A percentile compares a stretch with the other conserved stretches of the same genome.
phyloP scores from a whole-genome alignment of 2,113 vertebrate genomes.

The Datnioides undecimradiatus region DNA sequence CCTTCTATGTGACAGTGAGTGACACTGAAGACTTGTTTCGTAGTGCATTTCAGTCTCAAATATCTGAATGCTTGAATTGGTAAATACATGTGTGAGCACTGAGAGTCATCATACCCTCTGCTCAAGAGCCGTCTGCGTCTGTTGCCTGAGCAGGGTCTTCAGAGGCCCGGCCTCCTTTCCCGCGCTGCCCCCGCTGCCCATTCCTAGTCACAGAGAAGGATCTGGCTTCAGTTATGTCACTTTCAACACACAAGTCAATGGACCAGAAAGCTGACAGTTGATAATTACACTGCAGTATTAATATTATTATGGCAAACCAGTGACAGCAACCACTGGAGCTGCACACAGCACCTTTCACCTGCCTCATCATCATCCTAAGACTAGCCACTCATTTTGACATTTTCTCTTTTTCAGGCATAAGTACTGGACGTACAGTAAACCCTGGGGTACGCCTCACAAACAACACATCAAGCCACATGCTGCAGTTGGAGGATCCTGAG shows the following conservation, averaged over 20 bases:
- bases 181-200: constrained; percentile 97
- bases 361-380: not conserved
- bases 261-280: constrained; percentile 3
- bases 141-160: constrained; percentile 95
- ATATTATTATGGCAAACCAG: constrained; percentile 15
- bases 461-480: constrained; percentile 47
- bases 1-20: not conserved
- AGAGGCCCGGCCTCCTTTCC: constrained; percentile 96
- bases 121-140: constrained; percentile 95
- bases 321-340: constrained; percentile 9
- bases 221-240: constrained; percentile 34
- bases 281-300: constrained; percentile 4
- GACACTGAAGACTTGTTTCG: not conserved
- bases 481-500: constrained; percentile 8
- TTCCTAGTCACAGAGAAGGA: constrained; percentile 87
- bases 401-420: not conserved
- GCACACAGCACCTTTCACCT: not conserved
- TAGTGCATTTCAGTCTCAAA: not conserved
- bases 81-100: constrained; percentile 8
- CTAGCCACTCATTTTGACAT: not conserved
- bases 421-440: not conserved
- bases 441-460: not conserved
- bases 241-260: constrained; percentile 17
- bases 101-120: constrained; percentile 90
- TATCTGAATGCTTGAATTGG: not conserved